Evolutionary conservation across 2,888 invertebrate genomes (phyloP).

Genomic region (Bedellia somnulentella): DNA sequence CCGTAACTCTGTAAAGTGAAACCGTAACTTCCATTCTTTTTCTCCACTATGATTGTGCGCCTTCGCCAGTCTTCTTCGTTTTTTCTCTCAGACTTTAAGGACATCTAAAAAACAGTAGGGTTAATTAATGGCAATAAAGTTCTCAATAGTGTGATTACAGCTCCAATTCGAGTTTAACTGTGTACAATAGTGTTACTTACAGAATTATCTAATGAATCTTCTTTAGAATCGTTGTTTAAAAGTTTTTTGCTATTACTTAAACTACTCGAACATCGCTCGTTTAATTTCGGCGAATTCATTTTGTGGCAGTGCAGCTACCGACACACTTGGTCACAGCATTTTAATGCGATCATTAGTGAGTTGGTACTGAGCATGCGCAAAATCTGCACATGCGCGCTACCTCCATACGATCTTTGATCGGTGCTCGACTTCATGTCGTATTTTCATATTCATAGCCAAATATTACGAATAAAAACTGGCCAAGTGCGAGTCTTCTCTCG

Average conservation of each 20-base stretch:
- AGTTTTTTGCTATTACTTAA: slow-evolving; percentile 40
- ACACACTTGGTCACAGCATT: no score
- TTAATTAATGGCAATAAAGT: no score
- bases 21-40: slow-evolving; percentile 88
- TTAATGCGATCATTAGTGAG: slow-evolving; percentile 2
- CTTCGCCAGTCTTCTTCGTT: slow-evolving; percentile 81
- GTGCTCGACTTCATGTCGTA: no score
- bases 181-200: slow-evolving; percentile 22
- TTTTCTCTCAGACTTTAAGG: no score
- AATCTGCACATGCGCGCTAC: not conserved
- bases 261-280: slow-evolving; percentile 38
- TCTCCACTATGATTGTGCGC: slow-evolving; percentile 90
- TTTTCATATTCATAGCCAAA: no score
- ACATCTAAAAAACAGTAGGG: no score
- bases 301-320: no score
- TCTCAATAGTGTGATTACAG: no score
- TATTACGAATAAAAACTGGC: no score
- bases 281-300: slow-evolving; percentile 51
- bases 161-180: no score
- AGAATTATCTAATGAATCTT: slow-evolving; percentile 46
- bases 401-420: not conserved
- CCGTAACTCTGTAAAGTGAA: slow-evolving; percentile 97
- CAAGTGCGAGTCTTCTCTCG: no score
- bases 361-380: slow-evolving; percentile 3
- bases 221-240: slow-evolving; percentile 33